A percentile compares a stretch with the other conserved stretches of the same genome.
Evolutionary conservation across 2,888 invertebrate genomes (phyloP).

Genomic region (Tetragonula carbonaria): DNA sequence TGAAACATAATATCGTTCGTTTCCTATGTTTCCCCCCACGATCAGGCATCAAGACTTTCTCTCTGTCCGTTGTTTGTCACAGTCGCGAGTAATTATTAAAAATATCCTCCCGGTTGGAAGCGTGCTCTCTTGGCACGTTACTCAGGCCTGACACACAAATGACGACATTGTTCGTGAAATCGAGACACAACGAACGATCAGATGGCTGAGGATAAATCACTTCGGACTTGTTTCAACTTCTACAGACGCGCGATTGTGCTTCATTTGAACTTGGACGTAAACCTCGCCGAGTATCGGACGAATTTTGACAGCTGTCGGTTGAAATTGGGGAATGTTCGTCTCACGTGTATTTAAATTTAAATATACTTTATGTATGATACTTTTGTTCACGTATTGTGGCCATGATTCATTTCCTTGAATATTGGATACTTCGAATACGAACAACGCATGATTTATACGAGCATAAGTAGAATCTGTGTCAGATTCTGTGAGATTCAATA

Average conservation of each 20-base stretch:
- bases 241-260: not conserved
- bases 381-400: no score
- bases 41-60: not conserved
- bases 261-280: not conserved
- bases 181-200: slow-evolving; percentile 9
- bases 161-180: slow-evolving; percentile 32
- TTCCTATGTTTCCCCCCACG: no score
- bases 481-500: no score
- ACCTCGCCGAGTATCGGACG: not conserved
- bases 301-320: not conserved
- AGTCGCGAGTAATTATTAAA: not conserved
- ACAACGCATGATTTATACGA: no score
- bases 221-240: not conserved
- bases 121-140: slow-evolving; percentile 24
- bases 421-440: no score
- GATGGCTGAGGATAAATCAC: not conserved
- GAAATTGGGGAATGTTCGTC: not conserved
- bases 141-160: not conserved
- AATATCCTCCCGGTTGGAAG: slow-evolving; percentile 20
- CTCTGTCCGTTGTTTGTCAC: not conserved
- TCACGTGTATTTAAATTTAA: not conserved
- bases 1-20: not conserved
- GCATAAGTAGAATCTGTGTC: no score
- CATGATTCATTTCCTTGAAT: no score
- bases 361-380: no score